phyloP scores from a whole-genome alignment of 2,797 vertebrate genomes.

The Syngnathus rostellatus region DNA sequence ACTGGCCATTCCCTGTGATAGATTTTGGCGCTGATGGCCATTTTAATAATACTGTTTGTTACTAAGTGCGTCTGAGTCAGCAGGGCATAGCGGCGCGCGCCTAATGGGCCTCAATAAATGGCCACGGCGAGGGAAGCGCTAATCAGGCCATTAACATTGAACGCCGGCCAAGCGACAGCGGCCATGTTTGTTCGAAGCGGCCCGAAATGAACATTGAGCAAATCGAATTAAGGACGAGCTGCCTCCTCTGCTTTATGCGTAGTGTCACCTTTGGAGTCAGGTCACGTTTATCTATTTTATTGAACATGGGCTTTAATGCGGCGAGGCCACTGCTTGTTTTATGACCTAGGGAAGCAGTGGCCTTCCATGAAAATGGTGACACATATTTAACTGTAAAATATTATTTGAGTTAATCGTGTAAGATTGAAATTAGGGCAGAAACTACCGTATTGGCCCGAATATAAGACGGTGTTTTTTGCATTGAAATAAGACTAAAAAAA shows the following conservation, averaged over 20 bases:
- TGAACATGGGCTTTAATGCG: neutral
- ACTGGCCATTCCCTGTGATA: slow-evolving; percentile 56
- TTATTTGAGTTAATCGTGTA: no score
- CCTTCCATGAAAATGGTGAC: neutral
- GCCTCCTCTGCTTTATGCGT: slow-evolving; percentile 15
- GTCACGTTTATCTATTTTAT: neutral
- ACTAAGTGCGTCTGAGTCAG: slow-evolving; percentile 66
- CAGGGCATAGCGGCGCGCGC: slow-evolving; percentile 62
- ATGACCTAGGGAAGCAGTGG: neutral
- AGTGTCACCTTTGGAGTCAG: slow-evolving; percentile 8
- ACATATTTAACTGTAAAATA: no score
- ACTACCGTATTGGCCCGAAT: no score
- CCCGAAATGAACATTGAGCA: slow-evolving; percentile 52
- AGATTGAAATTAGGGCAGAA: no score
- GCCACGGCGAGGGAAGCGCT: slow-evolving; percentile 58
- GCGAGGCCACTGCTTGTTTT: neutral
- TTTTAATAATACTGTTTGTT: slow-evolving; percentile 69
- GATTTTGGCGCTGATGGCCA: slow-evolving; percentile 58
- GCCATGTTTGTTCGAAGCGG: slow-evolving; percentile 60
- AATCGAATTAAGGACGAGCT: slow-evolving; percentile 51
- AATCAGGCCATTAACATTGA: slow-evolving; percentile 69
- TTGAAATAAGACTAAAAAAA: no score
- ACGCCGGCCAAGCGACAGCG: slow-evolving; percentile 45
- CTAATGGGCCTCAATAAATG: slow-evolving; percentile 68
- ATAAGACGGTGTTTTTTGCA: no score